Conservation (phyloP, 1,140 invertebrate genomes). For the Acyrthosiphon pisum region DNA sequence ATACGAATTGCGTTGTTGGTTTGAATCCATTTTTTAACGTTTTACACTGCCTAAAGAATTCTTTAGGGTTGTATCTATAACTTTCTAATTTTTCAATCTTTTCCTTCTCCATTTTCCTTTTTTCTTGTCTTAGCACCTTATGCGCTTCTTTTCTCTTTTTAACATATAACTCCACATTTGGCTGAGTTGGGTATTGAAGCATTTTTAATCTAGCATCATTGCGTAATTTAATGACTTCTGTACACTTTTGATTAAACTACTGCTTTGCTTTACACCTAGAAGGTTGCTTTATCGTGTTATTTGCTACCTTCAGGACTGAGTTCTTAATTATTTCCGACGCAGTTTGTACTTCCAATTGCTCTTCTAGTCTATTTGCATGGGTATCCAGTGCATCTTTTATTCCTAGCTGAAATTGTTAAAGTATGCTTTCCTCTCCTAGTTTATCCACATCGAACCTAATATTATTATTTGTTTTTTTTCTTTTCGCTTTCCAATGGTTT, state of each 20-base stretch:
- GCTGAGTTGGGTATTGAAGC: constrained; percentile 16
- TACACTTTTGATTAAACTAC: constrained; percentile 44
- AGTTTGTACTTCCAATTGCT: background rate
- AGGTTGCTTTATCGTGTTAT: background rate
- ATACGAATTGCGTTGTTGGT: background rate
- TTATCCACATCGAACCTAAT: constrained; percentile 31
- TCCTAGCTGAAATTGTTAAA: background rate
- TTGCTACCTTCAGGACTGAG: constrained; percentile 8
- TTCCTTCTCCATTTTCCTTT: constrained; percentile 49
- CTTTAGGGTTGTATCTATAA: constrained; percentile 24
- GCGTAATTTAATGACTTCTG: constrained; percentile 11
- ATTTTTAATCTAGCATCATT: constrained; percentile 14
- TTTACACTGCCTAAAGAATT: constrained; percentile 27
- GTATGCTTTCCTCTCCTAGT: constrained; percentile 10
- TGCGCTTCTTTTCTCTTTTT: constrained; percentile 38
- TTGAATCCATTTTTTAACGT: constrained; percentile 21
- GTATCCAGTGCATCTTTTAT: background rate
- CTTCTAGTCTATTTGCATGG: background rate
- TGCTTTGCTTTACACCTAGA: background rate
- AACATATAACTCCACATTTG: constrained; percentile 28
- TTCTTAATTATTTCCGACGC: constrained; percentile 42
- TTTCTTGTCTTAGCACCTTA: constrained; percentile 35
- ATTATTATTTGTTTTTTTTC: background rate
- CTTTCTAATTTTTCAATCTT: constrained; percentile 29
- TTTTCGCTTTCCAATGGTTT: constrained; percentile 34